Percentiles rank a stretch among this genome's conserved stretches.
Conservation (phyloP, 2,113 vertebrate species). For the Tychaedon coryphoeus region DNA sequence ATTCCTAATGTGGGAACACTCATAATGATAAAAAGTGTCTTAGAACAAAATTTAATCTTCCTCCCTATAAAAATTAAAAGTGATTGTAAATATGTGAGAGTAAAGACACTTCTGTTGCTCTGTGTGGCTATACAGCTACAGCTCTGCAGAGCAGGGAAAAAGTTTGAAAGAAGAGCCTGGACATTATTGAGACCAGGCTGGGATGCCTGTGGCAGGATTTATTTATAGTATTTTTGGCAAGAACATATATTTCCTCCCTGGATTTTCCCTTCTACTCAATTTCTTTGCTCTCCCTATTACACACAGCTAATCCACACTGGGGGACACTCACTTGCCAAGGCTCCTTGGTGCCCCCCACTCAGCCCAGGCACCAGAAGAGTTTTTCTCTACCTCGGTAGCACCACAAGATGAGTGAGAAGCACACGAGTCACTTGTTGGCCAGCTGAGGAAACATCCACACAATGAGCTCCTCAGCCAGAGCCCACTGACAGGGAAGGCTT, state of each 20-base stretch:
- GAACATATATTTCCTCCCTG: neutral
- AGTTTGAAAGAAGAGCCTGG: neutral
- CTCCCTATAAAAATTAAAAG: neutral
- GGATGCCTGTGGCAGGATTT: neutral
- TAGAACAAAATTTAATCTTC: neutral
- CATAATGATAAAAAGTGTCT: neutral
- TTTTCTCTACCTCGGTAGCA: neutral
- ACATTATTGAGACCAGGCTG: neutral
- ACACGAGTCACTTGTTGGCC: neutral
- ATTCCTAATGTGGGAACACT: neutral
- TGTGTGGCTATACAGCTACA: neutral
- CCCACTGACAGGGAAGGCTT: neutral
- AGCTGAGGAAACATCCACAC: neutral
- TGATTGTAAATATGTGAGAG: neutral
- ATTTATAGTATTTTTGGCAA: neutral
- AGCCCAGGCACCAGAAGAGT: neutral
- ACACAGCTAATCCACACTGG: accelerated
- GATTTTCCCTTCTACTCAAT: neutral
- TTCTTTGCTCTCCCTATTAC: neutral
- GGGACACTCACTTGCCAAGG: neutral
- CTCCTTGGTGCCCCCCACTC: neutral
- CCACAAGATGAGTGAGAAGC: neutral
- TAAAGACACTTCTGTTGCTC: neutral
- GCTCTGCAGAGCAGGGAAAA: neutral
- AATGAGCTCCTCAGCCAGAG: neutral